These are phyloP conservation scores for Catocala sponsa DNA, from an alignment of 2,888 invertebrate species.

Conservation along the genomic window DNA sequence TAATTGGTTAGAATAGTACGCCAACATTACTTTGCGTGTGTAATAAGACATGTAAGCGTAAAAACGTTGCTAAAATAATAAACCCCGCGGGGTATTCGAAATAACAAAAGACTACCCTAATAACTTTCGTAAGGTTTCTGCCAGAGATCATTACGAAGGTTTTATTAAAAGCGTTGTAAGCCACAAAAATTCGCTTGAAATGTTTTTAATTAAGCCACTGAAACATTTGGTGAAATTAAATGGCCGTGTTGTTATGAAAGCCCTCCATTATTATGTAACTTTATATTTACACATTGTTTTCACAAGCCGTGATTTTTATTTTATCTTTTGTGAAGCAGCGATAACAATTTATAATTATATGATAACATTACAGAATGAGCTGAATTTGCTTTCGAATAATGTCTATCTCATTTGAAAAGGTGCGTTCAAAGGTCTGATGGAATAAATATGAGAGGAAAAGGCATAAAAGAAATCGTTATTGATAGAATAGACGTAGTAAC, in stretches of 20 bases:
- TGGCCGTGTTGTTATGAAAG: conserved; percentile 46
- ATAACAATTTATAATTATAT: conserved; percentile 34
- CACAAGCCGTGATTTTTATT: conserved; percentile 41
- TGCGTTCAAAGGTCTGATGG: not conserved
- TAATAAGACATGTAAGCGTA: conserved; percentile 40
- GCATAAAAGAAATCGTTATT: not conserved
- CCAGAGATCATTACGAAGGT: conserved; percentile 56
- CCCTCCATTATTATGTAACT: conserved; percentile 45
- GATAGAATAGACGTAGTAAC: too few species aligned
- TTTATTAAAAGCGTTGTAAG: conserved; percentile 58
- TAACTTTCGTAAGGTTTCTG: conserved; percentile 52
- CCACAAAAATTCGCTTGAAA: conserved; percentile 59
- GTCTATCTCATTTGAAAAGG: conserved; percentile 3
- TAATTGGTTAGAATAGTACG: conserved; percentile 27
- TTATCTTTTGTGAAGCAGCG: conserved; percentile 31
- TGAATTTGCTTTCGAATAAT: conserved; percentile 14
- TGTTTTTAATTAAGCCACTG: conserved; percentile 63
- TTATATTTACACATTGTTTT: conserved; percentile 46
- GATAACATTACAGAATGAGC: conserved; percentile 25
- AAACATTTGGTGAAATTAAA: conserved; percentile 58
- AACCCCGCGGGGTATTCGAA: conserved; percentile 43
- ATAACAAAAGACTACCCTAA: conserved; percentile 49
- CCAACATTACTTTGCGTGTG: conserved; percentile 28
- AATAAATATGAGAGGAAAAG: not conserved
- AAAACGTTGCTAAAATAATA: conserved; percentile 47